Evolutionary conservation across 2,888 invertebrate genomes (phyloP).

Genomic region (Anarsia innoxiella): DNA sequence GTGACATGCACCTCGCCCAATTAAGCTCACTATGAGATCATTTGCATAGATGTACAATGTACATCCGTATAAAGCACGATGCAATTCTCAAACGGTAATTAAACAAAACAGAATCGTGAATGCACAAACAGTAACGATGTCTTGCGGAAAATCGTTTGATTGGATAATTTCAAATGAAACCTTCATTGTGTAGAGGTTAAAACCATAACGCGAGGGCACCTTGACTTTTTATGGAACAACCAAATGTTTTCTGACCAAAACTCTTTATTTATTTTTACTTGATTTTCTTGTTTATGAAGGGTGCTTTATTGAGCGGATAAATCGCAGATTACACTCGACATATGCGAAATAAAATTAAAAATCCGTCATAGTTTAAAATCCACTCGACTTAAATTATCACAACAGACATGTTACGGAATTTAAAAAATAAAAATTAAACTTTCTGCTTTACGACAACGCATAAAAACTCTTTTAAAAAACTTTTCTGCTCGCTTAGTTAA

Average conservation of each 20-base stretch:
- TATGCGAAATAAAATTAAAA: too few relatives aligned
- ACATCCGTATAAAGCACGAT: too few relatives aligned
- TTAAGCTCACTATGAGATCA: too few relatives aligned
- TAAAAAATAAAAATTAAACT: too few relatives aligned
- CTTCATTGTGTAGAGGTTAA: conserved; percentile 40
- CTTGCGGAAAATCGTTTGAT: conserved; percentile 41
- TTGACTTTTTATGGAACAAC: conserved; percentile 23
- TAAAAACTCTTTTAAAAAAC: too few relatives aligned
- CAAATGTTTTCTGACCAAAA: neutral
- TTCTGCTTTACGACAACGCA: too few relatives aligned
- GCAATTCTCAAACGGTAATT: conserved; percentile 19
- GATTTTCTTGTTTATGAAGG: neutral
- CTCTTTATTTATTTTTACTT: conserved; percentile 1
- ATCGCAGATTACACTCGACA: conserved; percentile 3
- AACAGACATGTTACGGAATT: neutral
- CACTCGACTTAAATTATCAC: conserved; percentile 1
- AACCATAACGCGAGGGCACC: conserved; percentile 32
- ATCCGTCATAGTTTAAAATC: too few relatives aligned
- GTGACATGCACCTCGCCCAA: too few relatives aligned
- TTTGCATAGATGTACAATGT: too few relatives aligned
- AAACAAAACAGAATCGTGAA: conserved; percentile 20
- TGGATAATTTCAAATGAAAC: conserved; percentile 36
- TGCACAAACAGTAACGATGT: conserved; percentile 17
- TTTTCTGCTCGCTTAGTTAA: too few relatives aligned
- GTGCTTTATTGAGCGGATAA: conserved; percentile 3